These are phyloP conservation scores for Oreocharis arfaki DNA, from an alignment of 2,113 vertebrate genomes.

Conservation along the genomic window DNA sequence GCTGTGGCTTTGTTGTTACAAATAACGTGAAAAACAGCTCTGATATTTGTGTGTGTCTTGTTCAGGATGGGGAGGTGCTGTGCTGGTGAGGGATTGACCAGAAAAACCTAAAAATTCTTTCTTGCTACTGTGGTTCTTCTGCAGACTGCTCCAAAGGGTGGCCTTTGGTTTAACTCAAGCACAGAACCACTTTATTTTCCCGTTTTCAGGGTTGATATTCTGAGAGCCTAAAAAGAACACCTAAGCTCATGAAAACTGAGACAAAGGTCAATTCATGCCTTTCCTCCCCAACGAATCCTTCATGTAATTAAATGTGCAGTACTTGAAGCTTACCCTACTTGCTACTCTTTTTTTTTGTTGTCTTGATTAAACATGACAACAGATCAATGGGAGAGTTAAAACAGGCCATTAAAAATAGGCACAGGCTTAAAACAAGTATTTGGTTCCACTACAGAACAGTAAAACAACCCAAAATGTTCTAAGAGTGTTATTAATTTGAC, in stretches of 20 bases:
- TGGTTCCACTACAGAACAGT: neutral
- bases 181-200: neutral
- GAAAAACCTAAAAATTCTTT: neutral
- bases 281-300: neutral
- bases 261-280: constrained; percentile 33
- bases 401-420: neutral
- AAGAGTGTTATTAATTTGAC: neutral
- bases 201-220: neutral
- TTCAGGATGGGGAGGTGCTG: neutral
- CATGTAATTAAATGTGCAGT: constrained; percentile 34
- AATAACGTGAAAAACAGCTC: neutral
- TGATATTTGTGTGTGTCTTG: neutral
- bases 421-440: neutral
- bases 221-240: neutral
- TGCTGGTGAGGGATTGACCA: neutral
- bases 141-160: neutral
- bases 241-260: constrained; percentile 38
- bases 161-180: neutral
- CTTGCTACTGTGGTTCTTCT: neutral
- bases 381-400: constrained; percentile 39
- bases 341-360: neutral
- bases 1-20: neutral
- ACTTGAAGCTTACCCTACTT: neutral
- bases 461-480: neutral
- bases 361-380: constrained; percentile 46